Conservation (phyloP, 2,888 invertebrate species). For the Scaptomyza tumidula region DNA sequence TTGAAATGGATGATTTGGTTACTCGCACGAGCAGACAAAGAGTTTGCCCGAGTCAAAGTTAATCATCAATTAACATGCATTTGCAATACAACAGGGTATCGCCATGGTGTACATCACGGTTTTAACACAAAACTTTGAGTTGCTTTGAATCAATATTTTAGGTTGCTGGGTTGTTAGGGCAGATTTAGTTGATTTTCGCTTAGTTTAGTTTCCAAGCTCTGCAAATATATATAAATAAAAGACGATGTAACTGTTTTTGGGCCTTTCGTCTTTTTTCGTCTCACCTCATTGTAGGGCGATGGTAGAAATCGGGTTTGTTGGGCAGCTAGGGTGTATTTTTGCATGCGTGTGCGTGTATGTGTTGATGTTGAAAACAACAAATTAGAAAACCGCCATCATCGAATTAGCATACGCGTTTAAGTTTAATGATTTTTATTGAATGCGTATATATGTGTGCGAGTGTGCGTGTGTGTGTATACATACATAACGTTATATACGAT, state of each 20-base stretch:
- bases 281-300: conserved; percentile 27
- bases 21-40: background rate
- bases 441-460: conserved; percentile 11
- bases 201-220: conserved; percentile 4
- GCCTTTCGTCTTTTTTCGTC: background rate
- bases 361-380: conserved; percentile 51
- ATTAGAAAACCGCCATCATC: conserved; percentile 75
- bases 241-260: conserved; percentile 48
- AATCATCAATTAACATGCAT: background rate
- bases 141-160: conserved; percentile 12
- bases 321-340: conserved; percentile 4
- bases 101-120: fast-evolving
- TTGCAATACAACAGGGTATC: conserved; percentile 5
- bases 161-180: conserved; percentile 42
- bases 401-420: conserved; percentile 80
- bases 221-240: conserved; percentile 6
- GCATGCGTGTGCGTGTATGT: background rate
- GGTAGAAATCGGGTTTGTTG: conserved; percentile 33
- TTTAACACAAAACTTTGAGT: background rate
- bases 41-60: background rate
- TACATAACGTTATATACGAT: conserved; percentile 16
- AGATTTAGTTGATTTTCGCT: background rate
- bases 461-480: conserved; percentile 15
- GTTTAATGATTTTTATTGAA: conserved; percentile 53
- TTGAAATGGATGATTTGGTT: background rate